Base-by-base conservation (phyloP, 2,888 invertebrate genomes). In the Pandemis corylana region DNA sequence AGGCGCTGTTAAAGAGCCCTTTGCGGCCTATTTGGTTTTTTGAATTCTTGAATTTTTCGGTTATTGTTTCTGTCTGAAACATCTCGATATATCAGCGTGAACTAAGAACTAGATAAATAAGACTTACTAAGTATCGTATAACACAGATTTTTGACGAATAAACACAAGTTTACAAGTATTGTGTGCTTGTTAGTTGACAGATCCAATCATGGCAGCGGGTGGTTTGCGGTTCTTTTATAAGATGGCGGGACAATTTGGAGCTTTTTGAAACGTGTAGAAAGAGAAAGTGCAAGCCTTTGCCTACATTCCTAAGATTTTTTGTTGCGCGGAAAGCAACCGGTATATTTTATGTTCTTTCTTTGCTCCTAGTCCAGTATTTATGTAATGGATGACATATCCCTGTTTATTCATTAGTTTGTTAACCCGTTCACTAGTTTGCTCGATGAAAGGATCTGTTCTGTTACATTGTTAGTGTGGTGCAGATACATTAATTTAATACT, bases 111-210 rank as follows among this genome's bases (percentile, higher is more conserved):
- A 83, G 78, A 85, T 84, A 86, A 86, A 86, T 83, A 89, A 81
- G 80, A 80, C 87, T 87, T 87, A 88, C 28, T 36, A 36, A 36
- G 28, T 87, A 89, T 82, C 76, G 72, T 84, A 86, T 91, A 91
- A 90, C 91, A 91, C 91, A 91, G 91, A 89, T 87, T 86, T 90
- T 91, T 91, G 91, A 91, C 91, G 91, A 91, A 85, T 77, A 81
- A 68, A 82, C 72, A 80, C 78, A 86, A 85, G 80, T 84, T 81
- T 86, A 85, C 81, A 85, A 79, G 77, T 78, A 75, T 46, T 74
- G 53, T 66, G 76, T 71, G 69, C 74, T 78, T 76, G 77, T 82
- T 82, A 83, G 83, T 79, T 76, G 64, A 15, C 20, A 71, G 70
- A 69, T 62, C 70, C 74, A 15, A 10, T 66, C 61, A 62, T 28